Conservation (phyloP, 2,888 invertebrate species). For the Adelognathus sp. region DNA sequence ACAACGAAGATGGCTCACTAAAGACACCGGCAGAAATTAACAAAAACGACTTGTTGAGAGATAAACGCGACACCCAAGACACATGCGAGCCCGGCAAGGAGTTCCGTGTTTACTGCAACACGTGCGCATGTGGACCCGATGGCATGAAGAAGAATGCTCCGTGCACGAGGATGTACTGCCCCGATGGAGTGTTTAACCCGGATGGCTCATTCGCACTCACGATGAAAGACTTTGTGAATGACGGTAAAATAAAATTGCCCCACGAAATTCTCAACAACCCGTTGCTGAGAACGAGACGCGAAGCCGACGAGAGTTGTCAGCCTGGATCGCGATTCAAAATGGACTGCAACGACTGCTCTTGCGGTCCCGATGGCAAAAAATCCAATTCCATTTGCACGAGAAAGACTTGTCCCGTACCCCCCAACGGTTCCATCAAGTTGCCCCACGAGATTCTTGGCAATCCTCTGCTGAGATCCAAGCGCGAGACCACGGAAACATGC, state of each 20-base stretch:
- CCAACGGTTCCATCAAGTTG: neutral
- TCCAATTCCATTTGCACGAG: conserved; percentile 51
- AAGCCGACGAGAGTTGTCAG: conserved; percentile 32
- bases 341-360: conserved; percentile 84
- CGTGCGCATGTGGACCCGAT: conserved; percentile 82
- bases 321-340: conserved; percentile 63
- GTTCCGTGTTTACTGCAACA: conserved; percentile 82
- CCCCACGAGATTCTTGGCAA: neutral
- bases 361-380: conserved; percentile 75
- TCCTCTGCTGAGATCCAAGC: neutral
- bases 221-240: too few species aligned
- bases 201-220: conserved; percentile 58
- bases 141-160: conserved; percentile 71
- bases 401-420: conserved; percentile 75
- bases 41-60: neutral
- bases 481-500: conserved; percentile 70
- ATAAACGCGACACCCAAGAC: neutral
- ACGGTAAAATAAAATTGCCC: conserved; percentile 24
- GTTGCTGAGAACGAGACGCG: neutral
- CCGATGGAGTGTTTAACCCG: conserved; percentile 53
- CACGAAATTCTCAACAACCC: neutral
- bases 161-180: conserved; percentile 64
- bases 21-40: neutral
- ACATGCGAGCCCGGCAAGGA: conserved; percentile 81
- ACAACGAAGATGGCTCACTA: conserved; percentile 33